Base-by-base conservation (phyloP, 2,797 vertebrate genomes). In the Vultur gryphus region DNA sequence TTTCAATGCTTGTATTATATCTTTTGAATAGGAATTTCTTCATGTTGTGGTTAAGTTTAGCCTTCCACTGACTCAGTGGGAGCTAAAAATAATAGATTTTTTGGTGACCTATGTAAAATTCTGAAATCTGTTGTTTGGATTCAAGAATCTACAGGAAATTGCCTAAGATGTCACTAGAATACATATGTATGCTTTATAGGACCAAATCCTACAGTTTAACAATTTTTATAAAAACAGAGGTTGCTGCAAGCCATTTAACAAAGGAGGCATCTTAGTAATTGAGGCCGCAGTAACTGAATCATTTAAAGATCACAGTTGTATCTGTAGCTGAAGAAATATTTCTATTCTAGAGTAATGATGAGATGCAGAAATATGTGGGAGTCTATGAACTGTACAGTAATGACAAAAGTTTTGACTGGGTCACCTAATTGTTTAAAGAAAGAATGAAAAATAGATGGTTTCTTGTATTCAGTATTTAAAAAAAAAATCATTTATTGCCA, bases 1-100 rank as follows among this genome's bases (percentile, higher is more conserved):
- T 10, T 62, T 64, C 20, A 33, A 0, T 3, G 2, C 5, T 58
- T 58, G 7, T 11, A 4, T 7, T 31, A 1, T 41, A 7, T 33
- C 25, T 91, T 81, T 92, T 81, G 39, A 71, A 51, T 31, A 24
- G 24, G 9, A 66, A 54, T 93, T 80, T 65, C 23, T 75, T 59
- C 18, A 6, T 12, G 0, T 19, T 64, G 23, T 23, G 6, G 10
- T 52, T 61, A n/a, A 49, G 4, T 43, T 18, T 81, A 23, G 15
- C 10, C 25, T 81, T 52, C 25, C 48, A 28, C 18, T 13, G 25
- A 29, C 6, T 84, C 37, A 24, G 24, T 52, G 20, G 16, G 16
- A 91, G 35, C 33, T 65, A 54, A 71, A 87, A 83, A 3, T 5
- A 16, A 41, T 11, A n/a, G 28, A 4, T 37, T 67, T 61, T 46